Evolutionary conservation across 1,140 invertebrate species (phyloP).

Genomic region (Diploscapter pachys): DNA sequence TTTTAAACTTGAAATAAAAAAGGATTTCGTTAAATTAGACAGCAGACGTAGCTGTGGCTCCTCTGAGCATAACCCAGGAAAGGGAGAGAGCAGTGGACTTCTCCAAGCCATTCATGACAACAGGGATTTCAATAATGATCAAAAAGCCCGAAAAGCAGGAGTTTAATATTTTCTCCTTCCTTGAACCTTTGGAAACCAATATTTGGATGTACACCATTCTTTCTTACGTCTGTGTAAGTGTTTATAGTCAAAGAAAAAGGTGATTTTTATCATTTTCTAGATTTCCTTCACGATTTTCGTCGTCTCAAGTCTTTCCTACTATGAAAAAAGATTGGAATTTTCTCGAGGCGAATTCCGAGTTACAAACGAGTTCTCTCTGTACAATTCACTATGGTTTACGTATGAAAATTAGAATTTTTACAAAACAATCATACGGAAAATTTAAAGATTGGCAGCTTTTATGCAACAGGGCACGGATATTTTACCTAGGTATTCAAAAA

Average conservation of each 20-base stretch:
- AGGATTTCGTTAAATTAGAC: conserved; percentile 58
- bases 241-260: conserved; percentile 69
- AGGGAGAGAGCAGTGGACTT: conserved; percentile 89
- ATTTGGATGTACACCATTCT: conserved; percentile 96
- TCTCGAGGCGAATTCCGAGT: conserved; percentile 66
- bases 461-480: conserved; percentile 98
- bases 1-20: too few species aligned
- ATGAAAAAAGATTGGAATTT: conserved; percentile 66
- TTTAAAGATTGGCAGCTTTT: conserved; percentile 74
- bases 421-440: too few species aligned
- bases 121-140: conserved; percentile 95
- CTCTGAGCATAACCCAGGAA: conserved; percentile 84
- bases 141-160: conserved; percentile 82
- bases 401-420: too few species aligned
- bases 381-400: conserved; percentile 94
- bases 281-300: conserved; percentile 59
- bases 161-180: conserved; percentile 87
- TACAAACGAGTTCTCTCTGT: conserved; percentile 91
- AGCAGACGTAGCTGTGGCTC: conserved; percentile 90
- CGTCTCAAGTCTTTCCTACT: conserved; percentile 86
- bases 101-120: conserved; percentile 95
- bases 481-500: conserved; percentile 73
- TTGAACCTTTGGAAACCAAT: conserved; percentile 92
- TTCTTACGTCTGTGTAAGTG: conserved; percentile 90
- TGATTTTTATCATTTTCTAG: conserved; percentile 22